phyloP scores from a whole-genome alignment of 2,797 vertebrate species.

The Paguma larvata region DNA sequence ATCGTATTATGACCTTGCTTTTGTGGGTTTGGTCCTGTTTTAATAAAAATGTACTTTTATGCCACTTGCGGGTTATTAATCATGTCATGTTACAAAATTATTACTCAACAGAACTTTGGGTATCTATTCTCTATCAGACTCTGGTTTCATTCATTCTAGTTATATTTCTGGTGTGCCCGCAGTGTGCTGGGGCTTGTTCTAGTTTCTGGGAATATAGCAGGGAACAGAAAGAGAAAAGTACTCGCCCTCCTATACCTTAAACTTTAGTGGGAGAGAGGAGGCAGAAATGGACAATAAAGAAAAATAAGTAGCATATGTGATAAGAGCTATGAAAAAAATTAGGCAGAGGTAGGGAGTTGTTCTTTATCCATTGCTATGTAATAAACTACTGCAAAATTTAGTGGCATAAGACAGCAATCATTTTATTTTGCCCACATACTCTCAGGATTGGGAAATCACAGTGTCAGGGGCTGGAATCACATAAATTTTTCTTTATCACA shows the following conservation, averaged over 20 bases:
- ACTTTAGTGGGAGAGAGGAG: neutral
- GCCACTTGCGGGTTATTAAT: neutral
- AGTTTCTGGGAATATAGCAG: neutral
- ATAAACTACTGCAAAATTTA: neutral
- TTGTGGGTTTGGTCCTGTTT: neutral
- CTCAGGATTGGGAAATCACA: neutral
- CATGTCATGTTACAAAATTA: neutral
- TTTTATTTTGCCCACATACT: neutral
- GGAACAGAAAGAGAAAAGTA: slow-evolving; percentile 22
- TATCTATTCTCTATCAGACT: neutral
- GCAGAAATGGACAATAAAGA: neutral
- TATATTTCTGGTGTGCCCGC: neutral
- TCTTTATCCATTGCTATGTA: neutral
- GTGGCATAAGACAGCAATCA: neutral
- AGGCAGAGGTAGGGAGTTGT: neutral
- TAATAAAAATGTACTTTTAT: slow-evolving; percentile 34
- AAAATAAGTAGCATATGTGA: slow-evolving; percentile 29
- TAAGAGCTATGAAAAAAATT: neutral
- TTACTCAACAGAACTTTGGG: neutral
- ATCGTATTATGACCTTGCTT: neutral
- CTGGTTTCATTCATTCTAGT: neutral
- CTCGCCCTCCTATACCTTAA: neutral
- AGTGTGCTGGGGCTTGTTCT: neutral
- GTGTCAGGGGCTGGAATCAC: neutral
- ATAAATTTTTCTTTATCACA: slow-evolving; percentile 1